These are phyloP conservation scores for Syngnathoides biaculeatus DNA, from an alignment of 2,113 vertebrate species.

Conservation along the genomic window DNA sequence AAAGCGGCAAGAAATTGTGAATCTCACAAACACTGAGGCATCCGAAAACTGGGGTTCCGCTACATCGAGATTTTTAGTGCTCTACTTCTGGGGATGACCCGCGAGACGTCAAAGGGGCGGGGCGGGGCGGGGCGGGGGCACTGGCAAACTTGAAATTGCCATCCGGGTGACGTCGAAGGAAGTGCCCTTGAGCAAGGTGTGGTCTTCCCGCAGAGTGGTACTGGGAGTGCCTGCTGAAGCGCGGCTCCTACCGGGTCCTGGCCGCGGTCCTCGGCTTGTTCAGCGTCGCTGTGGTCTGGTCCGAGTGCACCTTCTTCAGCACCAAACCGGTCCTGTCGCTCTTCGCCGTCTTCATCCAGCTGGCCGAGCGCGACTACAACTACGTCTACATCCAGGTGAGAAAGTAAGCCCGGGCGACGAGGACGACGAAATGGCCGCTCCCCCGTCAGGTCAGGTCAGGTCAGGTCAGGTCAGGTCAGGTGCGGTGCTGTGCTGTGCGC, in stretches of 20 bases:
- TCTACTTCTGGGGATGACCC: too few species aligned
- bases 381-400: constrained; percentile 97
- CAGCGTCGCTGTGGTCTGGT: constrained; percentile 95
- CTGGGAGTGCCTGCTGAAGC: constrained; percentile 90
- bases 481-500: not conserved
- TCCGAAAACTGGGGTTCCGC: not conserved
- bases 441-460: too few species aligned
- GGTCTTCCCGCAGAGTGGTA: constrained; percentile 80
- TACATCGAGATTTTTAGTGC: constrained; percentile 41
- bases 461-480: too few species aligned
- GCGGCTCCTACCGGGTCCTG: constrained; percentile 87
- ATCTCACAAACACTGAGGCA: too few species aligned
- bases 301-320: constrained; percentile 98
- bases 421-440: too few species aligned
- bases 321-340: constrained; percentile 89
- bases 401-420: too few species aligned
- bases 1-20: too few species aligned
- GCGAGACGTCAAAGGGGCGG: too few species aligned
- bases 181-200: too few species aligned
- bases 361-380: constrained; percentile 92
- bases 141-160: too few species aligned
- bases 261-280: constrained; percentile 82
- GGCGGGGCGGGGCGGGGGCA: too few species aligned
- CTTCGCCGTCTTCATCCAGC: constrained; percentile 94
- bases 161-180: too few species aligned